Evolutionary conservation across 2,888 invertebrate genomes (phyloP).

Genomic region (Meliscaeva auricollis): DNA sequence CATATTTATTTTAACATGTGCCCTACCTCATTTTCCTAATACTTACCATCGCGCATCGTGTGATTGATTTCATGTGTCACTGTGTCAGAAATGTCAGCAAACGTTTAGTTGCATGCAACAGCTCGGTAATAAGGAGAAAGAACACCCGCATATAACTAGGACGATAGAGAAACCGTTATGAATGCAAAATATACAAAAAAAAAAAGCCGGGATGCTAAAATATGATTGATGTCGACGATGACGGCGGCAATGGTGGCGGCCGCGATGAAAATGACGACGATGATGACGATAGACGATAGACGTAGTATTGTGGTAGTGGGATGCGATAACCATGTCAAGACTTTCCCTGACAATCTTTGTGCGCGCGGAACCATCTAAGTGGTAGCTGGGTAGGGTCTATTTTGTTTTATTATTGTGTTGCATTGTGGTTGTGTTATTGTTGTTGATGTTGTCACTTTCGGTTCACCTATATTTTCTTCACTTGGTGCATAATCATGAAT

Average conservation of each 20-base stretch:
- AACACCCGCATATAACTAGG: constrained; percentile 17
- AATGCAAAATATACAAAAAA: constrained; percentile 61
- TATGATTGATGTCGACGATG: constrained; percentile 67
- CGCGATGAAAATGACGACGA: constrained; percentile 20
- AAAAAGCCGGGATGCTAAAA: constrained; percentile 30
- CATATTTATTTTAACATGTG: neutral
- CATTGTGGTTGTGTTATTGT: neutral
- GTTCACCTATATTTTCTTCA: constrained; percentile 51
- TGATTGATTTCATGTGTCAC: constrained; percentile 71
- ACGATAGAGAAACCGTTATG: constrained; percentile 57
- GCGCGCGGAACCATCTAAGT: constrained; percentile 30
- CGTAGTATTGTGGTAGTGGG: neutral
- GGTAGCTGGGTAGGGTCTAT: no score
- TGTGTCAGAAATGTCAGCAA: neutral
- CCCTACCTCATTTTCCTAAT: constrained; percentile 58
- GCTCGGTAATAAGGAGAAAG: constrained; percentile 40
- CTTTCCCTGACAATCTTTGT: constrained; percentile 54
- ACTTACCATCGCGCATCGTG: neutral
- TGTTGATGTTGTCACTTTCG: constrained; percentile 13
- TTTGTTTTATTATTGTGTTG: neutral
- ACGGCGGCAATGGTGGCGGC: neutral
- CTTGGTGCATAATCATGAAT: constrained; percentile 52
- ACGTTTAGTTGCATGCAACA: constrained; percentile 63
- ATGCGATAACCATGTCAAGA: constrained; percentile 65
- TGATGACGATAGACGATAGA: neutral